Conservation (phyloP, 2,113 vertebrate species). For the Syngnathus scovelli region DNA sequence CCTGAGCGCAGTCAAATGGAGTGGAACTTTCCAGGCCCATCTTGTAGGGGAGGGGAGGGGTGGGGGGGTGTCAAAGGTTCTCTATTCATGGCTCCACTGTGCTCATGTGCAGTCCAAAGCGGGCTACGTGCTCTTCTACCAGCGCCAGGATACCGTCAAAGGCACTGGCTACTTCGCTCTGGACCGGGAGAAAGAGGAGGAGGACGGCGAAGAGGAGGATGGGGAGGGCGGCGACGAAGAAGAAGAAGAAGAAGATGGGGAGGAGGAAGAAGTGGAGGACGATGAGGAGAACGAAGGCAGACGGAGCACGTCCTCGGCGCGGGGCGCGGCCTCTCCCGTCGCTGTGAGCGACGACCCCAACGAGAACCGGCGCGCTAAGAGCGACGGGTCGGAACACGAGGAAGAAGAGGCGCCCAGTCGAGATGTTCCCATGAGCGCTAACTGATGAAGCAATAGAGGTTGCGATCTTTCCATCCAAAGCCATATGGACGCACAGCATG, state of each 20-base stretch:
- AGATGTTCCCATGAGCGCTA: slow-evolving; percentile 91
- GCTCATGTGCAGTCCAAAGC: slow-evolving; percentile 86
- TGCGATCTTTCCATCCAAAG: slow-evolving; percentile 73
- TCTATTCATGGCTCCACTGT: slow-evolving; percentile 3
- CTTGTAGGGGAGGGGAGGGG: no score
- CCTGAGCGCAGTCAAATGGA: neutral
- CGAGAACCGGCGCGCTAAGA: slow-evolving; percentile 80
- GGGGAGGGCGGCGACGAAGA: slow-evolving; percentile 68
- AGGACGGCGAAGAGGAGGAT: slow-evolving; percentile 81
- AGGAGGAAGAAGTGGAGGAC: slow-evolving; percentile 65
- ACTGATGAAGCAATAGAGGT: slow-evolving; percentile 67
- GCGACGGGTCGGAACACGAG: slow-evolving; percentile 79
- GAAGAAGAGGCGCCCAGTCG: slow-evolving; percentile 77
- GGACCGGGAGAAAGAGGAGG: slow-evolving; percentile 81
- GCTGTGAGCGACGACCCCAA: slow-evolving; percentile 74
- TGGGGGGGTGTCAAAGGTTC: neutral
- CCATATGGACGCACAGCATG: slow-evolving; percentile 78
- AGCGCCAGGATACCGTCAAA: slow-evolving; percentile 90
- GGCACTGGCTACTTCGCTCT: slow-evolving; percentile 94
- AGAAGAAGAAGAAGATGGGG: slow-evolving; percentile 56
- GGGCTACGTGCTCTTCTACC: slow-evolving; percentile 96
- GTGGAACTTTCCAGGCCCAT: neutral
- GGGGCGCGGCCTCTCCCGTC: slow-evolving; percentile 14
- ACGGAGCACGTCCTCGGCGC: slow-evolving; percentile 57
- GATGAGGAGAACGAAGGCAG: slow-evolving; percentile 61